Base-by-base conservation (phyloP, 2,113 vertebrate species). In the Amphilophus citrinellus region DNA sequence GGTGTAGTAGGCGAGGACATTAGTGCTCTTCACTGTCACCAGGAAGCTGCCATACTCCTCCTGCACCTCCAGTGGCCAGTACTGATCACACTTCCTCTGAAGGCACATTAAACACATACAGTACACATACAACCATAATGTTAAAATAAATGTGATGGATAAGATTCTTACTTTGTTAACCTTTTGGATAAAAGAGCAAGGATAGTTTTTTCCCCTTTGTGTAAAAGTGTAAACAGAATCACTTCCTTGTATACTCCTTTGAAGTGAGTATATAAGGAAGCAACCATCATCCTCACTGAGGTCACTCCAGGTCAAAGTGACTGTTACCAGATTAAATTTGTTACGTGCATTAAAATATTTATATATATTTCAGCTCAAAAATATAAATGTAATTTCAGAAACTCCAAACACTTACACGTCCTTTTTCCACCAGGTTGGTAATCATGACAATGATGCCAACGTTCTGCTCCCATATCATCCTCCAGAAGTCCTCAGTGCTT, bases 381-480 rank as follows among this genome's bases (percentile, higher is more conserved):
- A 71, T 30, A 4, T 53, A n/a, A 73, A 53, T 58, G 13, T 61
- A 30, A 50, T n/a, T 61, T 42, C 50, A 57, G 32, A 50, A 30
- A 80, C 15, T 32, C 1, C 4, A 42, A 4, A 42, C 22, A 82
- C 97, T 88, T 95, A 99, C 98, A 92, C 97, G 95, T 95, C 98
- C 98, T 85, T 99, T 99, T 93, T 99, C 98, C 92, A 99, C 92
- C 3, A 99, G 96, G 93, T 99, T 99, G 65, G 98, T 99, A 94
- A 99, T 99, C 98, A 99, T 99, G 82, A 99, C 95, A 42, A 99
- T 97, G 76, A 98, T 95, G 91, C 97, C 94, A 59, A 98, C 97
- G 0, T 98, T 98, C 84, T 99, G 97, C 89, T 99, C 98, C 98
- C 98, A 99, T 82, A 99, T 96, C 98, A 99, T 99, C 92, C 97